Percentiles rank a stretch among this genome's conserved stretches.
phyloP scores from a whole-genome alignment of 64 coral and sea anemone genomes.

The Anthopleura sola region DNA sequence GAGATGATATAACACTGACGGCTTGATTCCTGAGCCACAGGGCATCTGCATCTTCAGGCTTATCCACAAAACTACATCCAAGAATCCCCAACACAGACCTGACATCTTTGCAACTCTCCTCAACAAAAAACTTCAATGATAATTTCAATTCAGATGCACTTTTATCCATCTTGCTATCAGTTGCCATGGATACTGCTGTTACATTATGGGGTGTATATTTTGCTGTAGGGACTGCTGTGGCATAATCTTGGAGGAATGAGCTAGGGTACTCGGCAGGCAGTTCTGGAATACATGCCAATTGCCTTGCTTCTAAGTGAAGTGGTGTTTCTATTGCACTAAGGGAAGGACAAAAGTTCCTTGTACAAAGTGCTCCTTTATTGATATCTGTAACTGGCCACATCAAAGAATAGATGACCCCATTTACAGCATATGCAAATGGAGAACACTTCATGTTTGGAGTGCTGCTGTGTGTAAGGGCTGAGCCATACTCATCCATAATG shows the following conservation, averaged over 20 bases:
- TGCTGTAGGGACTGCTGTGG: neutral
- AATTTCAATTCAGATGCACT: neutral
- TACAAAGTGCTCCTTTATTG: constrained; percentile 54
- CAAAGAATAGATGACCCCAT: constrained; percentile 66
- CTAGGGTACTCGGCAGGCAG: constrained; percentile 49
- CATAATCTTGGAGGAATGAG: constrained; percentile 52
- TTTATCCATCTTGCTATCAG: neutral
- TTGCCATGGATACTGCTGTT: neutral
- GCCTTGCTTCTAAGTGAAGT: constrained; percentile 59
- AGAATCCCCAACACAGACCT: constrained; percentile 44
- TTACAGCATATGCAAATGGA: constrained; percentile 78
- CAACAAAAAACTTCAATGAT: constrained; percentile 66
- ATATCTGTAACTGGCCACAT: constrained; percentile 73
- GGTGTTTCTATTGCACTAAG: constrained; percentile 39
- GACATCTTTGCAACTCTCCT: constrained; percentile 19
- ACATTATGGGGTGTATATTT: constrained; percentile 17
- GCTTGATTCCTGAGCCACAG: constrained; percentile 46
- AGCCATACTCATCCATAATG: constrained; percentile 82
- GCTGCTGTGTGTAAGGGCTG: constrained; percentile 56
- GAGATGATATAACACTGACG: neutral
- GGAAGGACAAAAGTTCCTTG: constrained; percentile 64
- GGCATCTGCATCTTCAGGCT: constrained; percentile 60
- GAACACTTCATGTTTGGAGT: constrained; percentile 72
- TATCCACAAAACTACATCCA: constrained; percentile 56
- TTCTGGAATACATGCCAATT: constrained; percentile 44